phyloP scores from a whole-genome alignment of 2,113 vertebrate genomes.

The Paracyprichromis sp. region DNA sequence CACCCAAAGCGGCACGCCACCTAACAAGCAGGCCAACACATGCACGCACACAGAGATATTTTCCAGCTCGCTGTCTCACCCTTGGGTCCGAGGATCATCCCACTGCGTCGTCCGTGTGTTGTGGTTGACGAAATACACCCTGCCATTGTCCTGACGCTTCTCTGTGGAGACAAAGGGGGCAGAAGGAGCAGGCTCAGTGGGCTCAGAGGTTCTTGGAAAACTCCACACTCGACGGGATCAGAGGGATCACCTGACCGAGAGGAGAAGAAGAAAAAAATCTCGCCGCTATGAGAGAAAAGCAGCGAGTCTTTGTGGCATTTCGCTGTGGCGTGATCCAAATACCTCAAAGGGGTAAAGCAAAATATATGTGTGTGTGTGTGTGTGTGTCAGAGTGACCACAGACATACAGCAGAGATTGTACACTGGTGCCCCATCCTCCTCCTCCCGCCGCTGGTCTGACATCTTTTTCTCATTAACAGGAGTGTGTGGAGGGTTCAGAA shows the following conservation, averaged over 20 bases:
- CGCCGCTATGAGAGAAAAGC: conserved; percentile 36
- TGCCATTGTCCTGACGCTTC: conserved; percentile 95
- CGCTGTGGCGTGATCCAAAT: conserved; percentile 29
- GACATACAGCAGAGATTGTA: background rate
- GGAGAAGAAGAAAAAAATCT: background rate
- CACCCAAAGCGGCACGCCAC: conserved; percentile 1
- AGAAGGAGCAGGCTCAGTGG: background rate
- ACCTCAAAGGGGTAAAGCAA: conserved; percentile 7
- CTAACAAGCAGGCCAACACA: background rate
- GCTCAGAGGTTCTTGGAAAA: background rate
- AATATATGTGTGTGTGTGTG: background rate
- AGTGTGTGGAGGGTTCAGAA: conserved; percentile 59
- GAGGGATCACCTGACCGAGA: background rate
- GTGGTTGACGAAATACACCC: conserved; percentile 98
- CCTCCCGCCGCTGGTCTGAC: conserved; percentile 26
- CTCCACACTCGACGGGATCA: background rate
- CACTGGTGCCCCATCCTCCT: conserved; percentile 24
- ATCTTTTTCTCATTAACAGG: conserved; percentile 75
- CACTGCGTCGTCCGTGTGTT: conserved; percentile 97
- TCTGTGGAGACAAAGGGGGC: conserved; percentile 66
- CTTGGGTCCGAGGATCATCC: conserved; percentile 97
- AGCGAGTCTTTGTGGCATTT: conserved; percentile 58
- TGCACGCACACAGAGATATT: background rate
- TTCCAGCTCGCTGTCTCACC: conserved; percentile 72
- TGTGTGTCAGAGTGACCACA: background rate